Evolutionary conservation across 2,888 invertebrate species (phyloP), one percentile per base, ranked within the genome.

Genomic region (Harpalus rufipes): DNA sequence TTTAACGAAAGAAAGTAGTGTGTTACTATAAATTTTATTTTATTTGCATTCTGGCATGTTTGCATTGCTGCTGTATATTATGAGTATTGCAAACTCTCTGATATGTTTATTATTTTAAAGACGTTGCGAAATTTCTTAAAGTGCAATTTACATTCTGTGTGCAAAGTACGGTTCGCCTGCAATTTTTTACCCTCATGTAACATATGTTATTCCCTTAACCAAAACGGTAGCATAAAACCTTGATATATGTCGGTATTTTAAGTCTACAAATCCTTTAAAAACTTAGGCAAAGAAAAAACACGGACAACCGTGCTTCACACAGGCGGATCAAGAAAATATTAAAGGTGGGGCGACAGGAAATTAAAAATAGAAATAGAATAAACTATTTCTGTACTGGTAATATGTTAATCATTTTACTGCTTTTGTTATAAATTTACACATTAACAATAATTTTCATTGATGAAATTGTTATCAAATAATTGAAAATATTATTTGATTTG

Each of bases 181-280:
- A 41, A n/a, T 41, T 72, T 72, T 74, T 74, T 74, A 74, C 18
- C 44, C 41, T 8, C 44, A 41, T 74, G 41, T 41, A 74, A 44
- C 72, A 74, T 74, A 74, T 44, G 72, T 74, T 18, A 44, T 41
- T 18, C 44, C 72, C 51, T 7, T 44, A 74, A 44, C 44, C 18
- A 16, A 74, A 68, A 74, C 14, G 72, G 72, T 44, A 44, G 44
- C 72, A 74, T 74, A 74, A 74, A 74, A 74, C 72, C 51, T 74
- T 74, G 72, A 74, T 74, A 74, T 74, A 74, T 44, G 72, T 8
- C 72, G 44, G 72, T 44, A 74, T 74, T 74, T 74, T 16, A 74
- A 74, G 72, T 74, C 72, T 18, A 74, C 72, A 74, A 74, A 74
- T 74, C 72, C 72, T 68, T 68, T 68, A 68, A 68, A 68, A 68